A percentile compares a stretch with the other conserved stretches of the same genome.
These are phyloP conservation scores for Romanogobio albipinnatus DNA, from an alignment of 2,113 vertebrate genomes.

Conservation along the genomic window DNA sequence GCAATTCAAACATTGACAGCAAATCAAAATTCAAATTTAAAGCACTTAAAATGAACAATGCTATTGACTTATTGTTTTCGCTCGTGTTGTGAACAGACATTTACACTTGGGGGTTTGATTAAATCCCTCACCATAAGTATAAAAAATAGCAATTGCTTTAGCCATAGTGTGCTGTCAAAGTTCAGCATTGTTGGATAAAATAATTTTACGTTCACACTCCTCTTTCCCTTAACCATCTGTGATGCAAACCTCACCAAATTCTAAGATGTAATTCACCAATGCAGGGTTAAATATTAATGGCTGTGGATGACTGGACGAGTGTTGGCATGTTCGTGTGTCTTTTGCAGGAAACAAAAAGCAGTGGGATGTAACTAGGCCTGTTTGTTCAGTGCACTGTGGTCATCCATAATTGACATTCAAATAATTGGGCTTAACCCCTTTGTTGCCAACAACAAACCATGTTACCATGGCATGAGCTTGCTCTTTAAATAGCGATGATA, in stretches of 20 bases:
- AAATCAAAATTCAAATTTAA: not conserved
- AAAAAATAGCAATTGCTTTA: not conserved
- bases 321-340: not conserved
- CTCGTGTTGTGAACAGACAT: not conserved
- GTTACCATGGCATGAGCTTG: conserved; percentile 49
- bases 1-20: no score
- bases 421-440: conserved; percentile 50
- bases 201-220: not conserved
- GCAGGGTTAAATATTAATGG: conserved; percentile 32
- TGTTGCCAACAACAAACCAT: conserved; percentile 58
- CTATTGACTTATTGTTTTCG: not conserved
- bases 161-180: not conserved
- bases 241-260: not conserved
- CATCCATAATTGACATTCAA: conserved; percentile 38
- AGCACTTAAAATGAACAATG: not conserved
- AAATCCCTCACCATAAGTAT: not conserved
- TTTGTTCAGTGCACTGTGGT: conserved; percentile 42
- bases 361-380: conserved; percentile 44
- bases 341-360: conserved; percentile 5
- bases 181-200: not conserved
- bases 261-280: not conserved
- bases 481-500: conserved; percentile 50
- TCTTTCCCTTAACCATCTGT: not conserved
- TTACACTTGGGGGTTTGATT: not conserved
- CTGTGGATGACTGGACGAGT: not conserved